These are phyloP conservation scores for Mycogona germanica DNA, from an alignment of 2,888 invertebrate species.

Conservation along the genomic window DNA sequence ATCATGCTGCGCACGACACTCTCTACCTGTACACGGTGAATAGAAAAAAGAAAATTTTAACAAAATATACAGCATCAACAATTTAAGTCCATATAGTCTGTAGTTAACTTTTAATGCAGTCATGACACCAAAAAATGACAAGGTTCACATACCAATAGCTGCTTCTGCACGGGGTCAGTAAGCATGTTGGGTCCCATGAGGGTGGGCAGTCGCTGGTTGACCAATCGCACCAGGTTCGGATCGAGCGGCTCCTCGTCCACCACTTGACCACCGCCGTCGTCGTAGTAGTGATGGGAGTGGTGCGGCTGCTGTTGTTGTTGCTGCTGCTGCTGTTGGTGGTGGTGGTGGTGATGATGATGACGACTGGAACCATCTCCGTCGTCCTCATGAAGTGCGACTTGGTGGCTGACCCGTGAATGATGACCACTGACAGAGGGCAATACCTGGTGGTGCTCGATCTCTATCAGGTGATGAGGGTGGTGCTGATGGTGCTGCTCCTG, in stretches of 20 bases:
- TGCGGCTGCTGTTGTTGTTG: background rate
- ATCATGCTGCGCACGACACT: constrained; percentile 11
- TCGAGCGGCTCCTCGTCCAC: constrained; percentile 8
- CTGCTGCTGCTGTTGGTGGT: background rate
- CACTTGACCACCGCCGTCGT: too few species aligned
- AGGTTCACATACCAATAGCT: too few species aligned
- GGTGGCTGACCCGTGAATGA: too few species aligned
- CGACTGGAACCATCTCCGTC: too few species aligned
- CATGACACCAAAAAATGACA: too few species aligned
- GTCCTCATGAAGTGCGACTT: too few species aligned
- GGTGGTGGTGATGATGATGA: background rate
- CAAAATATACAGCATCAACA: too few species aligned
- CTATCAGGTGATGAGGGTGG: background rate
- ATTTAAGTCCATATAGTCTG: too few species aligned
- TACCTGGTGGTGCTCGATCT: background rate
- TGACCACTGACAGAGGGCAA: too few species aligned
- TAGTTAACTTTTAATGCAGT: too few species aligned
- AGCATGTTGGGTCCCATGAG: constrained; percentile 1
- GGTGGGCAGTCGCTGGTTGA: constrained; percentile 2
- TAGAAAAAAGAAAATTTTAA: too few species aligned
- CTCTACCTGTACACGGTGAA: too few species aligned
- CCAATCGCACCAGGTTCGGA: background rate
- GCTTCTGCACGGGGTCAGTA: background rate
- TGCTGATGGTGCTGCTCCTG: background rate
- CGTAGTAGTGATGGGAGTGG: constrained; percentile 5